Evolutionary conservation across 2,797 vertebrate species (phyloP), one percentile per base, ranked within the genome.

Genomic region (Poecilia gillii): DNA sequence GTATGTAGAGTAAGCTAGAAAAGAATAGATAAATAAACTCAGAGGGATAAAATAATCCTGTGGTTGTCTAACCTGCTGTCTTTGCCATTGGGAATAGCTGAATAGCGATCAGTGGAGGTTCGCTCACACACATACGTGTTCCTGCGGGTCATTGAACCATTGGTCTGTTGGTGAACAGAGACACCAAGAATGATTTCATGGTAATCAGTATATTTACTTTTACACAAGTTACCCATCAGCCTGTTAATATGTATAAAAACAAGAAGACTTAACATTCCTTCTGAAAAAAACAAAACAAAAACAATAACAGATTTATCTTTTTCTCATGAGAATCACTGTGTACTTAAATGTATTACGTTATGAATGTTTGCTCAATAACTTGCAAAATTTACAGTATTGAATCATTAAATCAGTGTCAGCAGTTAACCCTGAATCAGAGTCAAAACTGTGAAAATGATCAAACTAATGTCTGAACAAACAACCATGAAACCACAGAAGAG

Each of bases 71-170:
- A 99, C 98, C 98, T 99, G 97, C 97, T 99, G 92, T 99, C 98
- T 92, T 98, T 99, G 72, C 98, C 98, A 1, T 99, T 99, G 82
- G 99, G 97, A 89, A 99, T 94, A 1, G 97, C 97, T 20, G 96
- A 92, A 72, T 97, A 97, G 59, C 97, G 97, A 81, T 99, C 98
- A 16, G 97, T 95, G 86, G 97, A 97, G 79, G 93, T 83, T 77
- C 98, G 96, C 71, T 99, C 98, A 87, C 98, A 99, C 73, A 99
- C 98, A 0, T 99, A 99, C 0, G 98, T 99, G 90, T 99, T 96
- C 82, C 96, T 95, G 73, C 96, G 94, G 41, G 95, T 96, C 98
- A 99, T 99, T 49, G 97, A 97, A 70, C 97, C 97, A n/a, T 95
- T 95, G 57, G 94, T 95, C 94, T 96, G 84, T n/a, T 85, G 51